Evolutionary conservation across 2,888 invertebrate genomes (phyloP).

Genomic region (Archips crataeganus): DNA sequence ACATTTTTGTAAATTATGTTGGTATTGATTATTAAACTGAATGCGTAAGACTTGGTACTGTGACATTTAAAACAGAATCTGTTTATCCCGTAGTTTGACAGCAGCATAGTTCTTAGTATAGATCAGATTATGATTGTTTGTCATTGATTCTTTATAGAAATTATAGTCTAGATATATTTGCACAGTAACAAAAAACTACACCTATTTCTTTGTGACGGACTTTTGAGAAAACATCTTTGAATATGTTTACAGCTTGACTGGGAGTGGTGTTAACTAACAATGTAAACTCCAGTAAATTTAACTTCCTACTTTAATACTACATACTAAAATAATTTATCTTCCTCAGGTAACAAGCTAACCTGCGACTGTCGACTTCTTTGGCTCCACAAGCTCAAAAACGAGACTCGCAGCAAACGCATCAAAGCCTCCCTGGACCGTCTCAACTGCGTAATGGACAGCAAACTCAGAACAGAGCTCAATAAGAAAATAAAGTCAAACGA

Average conservation of each 20-base stretch:
- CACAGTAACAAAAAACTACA: too few species aligned
- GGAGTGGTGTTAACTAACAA: too few species aligned
- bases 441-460: conserved; percentile 88
- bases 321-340: conserved; percentile 49
- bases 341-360: conserved; percentile 91
- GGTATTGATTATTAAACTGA: neutral
- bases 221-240: too few species aligned
- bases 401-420: conserved; percentile 89
- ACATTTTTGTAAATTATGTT: neutral
- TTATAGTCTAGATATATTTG: too few species aligned
- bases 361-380: conserved; percentile 94
- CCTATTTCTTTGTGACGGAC: too few species aligned
- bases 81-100: too few species aligned
- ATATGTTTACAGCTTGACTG: too few species aligned
- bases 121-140: too few species aligned
- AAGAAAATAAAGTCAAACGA: conserved; percentile 58
- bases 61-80: neutral
- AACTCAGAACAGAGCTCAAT: conserved; percentile 59
- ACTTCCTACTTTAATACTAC: too few species aligned
- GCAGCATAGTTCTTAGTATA: too few species aligned
- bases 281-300: too few species aligned
- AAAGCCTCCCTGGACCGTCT: conserved; percentile 88
- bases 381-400: conserved; percentile 91
- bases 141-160: too few species aligned
- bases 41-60: neutral